Conservation (phyloP, 2,888 invertebrate species). For the Argyra leucocephala region DNA sequence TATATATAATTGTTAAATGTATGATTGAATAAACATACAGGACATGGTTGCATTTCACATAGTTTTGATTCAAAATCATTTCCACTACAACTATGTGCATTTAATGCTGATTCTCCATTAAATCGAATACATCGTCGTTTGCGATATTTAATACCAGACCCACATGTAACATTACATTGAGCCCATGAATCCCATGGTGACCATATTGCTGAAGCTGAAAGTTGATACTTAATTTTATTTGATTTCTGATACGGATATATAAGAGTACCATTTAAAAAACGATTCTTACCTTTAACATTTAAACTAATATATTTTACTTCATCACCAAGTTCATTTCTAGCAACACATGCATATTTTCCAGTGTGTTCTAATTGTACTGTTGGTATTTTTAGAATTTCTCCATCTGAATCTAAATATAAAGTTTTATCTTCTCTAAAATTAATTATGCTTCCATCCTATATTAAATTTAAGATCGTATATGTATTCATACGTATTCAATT, state of each 20-base stretch:
- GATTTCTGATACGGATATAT: neutral
- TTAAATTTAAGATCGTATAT: neutral
- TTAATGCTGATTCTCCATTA: slow-evolving; percentile 16
- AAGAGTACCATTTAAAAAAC: neutral
- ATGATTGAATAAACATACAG: slow-evolving; percentile 32
- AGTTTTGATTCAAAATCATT: slow-evolving; percentile 55
- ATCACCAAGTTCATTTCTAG: slow-evolving; percentile 48
- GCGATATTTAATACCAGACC: slow-evolving; percentile 32
- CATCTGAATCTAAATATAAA: slow-evolving; percentile 16
- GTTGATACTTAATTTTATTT: neutral
- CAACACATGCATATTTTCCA: slow-evolving; percentile 52
- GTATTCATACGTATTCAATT: neutral
- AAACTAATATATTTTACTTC: slow-evolving; percentile 41
- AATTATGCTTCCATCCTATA: slow-evolving; percentile 17
- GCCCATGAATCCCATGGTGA: slow-evolving; percentile 39
- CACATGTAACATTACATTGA: slow-evolving; percentile 38
- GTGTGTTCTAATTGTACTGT: slow-evolving; percentile 44
- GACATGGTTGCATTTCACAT: slow-evolving; percentile 61
- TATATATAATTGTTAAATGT: too few relatives aligned
- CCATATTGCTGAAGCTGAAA: slow-evolving; percentile 36
- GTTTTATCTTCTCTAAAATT: slow-evolving; percentile 12
- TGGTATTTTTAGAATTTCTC: slow-evolving; percentile 29
- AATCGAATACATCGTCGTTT: slow-evolving; percentile 29
- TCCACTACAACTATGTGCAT: slow-evolving; percentile 48
- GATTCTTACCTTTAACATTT: slow-evolving; percentile 19